A percentile compares a stretch with the other conserved stretches of the same genome.
phyloP scores from a whole-genome alignment of 2,888 invertebrate species.

The Spialia ferax region DNA sequence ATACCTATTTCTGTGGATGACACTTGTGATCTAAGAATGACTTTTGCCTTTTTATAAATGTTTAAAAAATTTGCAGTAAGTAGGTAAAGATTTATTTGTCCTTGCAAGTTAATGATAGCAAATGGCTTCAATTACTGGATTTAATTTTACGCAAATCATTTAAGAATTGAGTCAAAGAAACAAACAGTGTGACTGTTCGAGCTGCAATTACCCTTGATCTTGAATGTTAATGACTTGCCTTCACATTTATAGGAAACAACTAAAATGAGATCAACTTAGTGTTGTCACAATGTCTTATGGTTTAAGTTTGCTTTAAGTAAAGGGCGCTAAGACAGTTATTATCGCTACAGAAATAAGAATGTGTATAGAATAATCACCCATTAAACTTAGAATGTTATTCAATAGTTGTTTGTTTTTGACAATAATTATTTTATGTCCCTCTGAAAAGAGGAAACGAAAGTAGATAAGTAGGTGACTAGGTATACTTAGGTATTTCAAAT shows the following conservation, averaged over 20 bases:
- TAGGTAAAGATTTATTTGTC: background rate
- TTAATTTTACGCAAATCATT: slow-evolving; percentile 18
- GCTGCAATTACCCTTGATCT: slow-evolving; percentile 10
- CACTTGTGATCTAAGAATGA: background rate
- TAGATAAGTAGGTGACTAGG: too few species aligned
- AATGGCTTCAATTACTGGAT: slow-evolving; percentile 9
- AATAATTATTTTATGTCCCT: too few species aligned
- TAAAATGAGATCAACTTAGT: background rate
- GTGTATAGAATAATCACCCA: too few species aligned
- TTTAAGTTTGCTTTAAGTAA: slow-evolving; percentile 1
- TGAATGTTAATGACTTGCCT: slow-evolving; percentile 15
- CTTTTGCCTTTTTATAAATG: background rate
- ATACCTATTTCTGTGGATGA: background rate
- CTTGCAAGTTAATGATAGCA: slow-evolving; percentile 6
- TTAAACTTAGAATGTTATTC: too few species aligned
- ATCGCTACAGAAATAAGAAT: too few species aligned
- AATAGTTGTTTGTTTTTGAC: too few species aligned
- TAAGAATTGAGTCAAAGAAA: background rate
- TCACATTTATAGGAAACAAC: background rate
- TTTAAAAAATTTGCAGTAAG: background rate
- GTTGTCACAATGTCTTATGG: background rate
- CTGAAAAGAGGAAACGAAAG: too few species aligned
- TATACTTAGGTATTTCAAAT: too few species aligned
- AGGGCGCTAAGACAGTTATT: too few species aligned
- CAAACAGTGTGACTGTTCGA: background rate